Base-by-base conservation (phyloP, 2,888 invertebrate species). In the Leucophenga maculata region DNA sequence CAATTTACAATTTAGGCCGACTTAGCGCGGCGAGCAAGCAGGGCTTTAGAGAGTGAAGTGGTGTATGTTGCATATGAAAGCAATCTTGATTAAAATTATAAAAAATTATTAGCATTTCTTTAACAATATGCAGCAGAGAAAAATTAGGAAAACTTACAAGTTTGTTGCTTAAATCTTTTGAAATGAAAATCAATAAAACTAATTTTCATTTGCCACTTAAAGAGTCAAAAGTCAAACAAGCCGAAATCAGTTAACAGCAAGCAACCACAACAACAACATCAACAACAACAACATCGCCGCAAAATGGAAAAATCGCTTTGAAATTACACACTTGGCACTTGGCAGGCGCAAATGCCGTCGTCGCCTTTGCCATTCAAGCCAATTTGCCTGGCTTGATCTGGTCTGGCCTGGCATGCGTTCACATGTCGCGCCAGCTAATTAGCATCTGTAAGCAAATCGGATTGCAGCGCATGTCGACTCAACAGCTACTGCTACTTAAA, bases 361-460 rank as follows among this genome's bases (percentile, higher is more conserved):
- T 39, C 39, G 8, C 39, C 8, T 39, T 39, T 39, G 11, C 39
- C 39, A 39, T 39, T 39, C 11, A 39, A 18, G 18, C 18, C 54
- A 20, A 22, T 54, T 18, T 9, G 22, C 22, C 16, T 11, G 16
- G 18, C 20, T 18, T 16, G 54, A 18, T 54, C 11, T 54, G 9
- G 16, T 54, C 18, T 20, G 11, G 39, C 54, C 18, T 54, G 22
- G 54, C 54, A 9, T 54, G 22, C 20, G 9, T 20, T 66, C 70
- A 80, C 82, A 79, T 73, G 83, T 73, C 73, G 69, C 74, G 72
- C 70, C 69, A 55, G 76, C 77, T 83, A 80, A 83, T 83, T 80
- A 80, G 83, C 80, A 75, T 80, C 44, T 39, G 44, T 44, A 60
- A 32, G 44, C 39, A 60, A 32, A 60, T 39, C 60, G 32, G 16